Base-by-base conservation (phyloP, 1,140 invertebrate genomes). In the Philotrypesis tridentata region DNA sequence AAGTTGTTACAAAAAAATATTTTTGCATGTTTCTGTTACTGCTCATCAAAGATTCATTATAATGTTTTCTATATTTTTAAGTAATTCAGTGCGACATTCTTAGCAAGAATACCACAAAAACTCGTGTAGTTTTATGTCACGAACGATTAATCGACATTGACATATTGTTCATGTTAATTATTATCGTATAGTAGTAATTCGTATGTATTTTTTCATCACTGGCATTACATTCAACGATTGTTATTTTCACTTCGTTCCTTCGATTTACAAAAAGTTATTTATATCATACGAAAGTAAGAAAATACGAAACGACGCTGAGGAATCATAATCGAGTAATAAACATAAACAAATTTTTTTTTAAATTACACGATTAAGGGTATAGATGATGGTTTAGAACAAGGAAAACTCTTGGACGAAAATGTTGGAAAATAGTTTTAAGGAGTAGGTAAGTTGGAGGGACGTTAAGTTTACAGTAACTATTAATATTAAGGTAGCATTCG, bases 251-350 rank as follows among this genome's bases (percentile, higher is more conserved):
- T 84, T 80, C 79, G 82, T 84, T 84, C 77, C 83, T 85, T 86
- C 81, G 86, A 90, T 91, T 91, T 90, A 90, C 88, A 90, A 91
- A 90, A 91, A 89, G 90, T 89, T 89, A 88, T 90, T 86, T 86
- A 84, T 89, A 86, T 83, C 89, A 89, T 91, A 92, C 86, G 88
- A 92, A 91, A 92, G 90, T 91, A 92, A 92, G 91, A 92, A 92
- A 92, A 91, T 92, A 92, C 87, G 90, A 92, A 91, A 92, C 87
- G 87, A 90, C 89, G 87, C 87, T 90, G 89, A 88, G 87, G 85
- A 89, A 90, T 89, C 88, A 87, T 87, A 86, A 86, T 89, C 88
- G 83, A 87, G 48, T 87, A 85, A 88, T 88, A 86, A 91, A 90
- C 86, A 83, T 87, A 90, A 91, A 86, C 85, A 76, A 86, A 76